Conservation (phyloP, 1,140 invertebrate species). For the Aphis craccivora region DNA sequence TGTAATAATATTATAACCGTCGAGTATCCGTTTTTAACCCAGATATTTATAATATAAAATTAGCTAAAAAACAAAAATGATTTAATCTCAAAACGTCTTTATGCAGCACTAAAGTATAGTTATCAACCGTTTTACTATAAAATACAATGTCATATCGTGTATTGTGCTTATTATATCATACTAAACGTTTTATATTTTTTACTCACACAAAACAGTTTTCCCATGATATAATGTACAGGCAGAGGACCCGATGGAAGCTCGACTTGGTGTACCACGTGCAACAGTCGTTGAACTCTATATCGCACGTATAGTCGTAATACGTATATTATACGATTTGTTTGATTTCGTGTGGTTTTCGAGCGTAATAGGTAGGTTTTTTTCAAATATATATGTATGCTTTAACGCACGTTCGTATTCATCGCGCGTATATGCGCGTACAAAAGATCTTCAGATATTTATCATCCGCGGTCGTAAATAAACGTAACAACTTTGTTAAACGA, state of each 20-base stretch:
- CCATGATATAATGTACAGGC: no score
- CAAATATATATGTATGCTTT: neutral
- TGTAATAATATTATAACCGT: neutral
- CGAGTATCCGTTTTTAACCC: neutral
- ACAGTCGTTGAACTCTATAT: neutral
- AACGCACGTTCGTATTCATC: neutral
- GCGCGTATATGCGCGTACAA: neutral
- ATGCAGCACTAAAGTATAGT: neutral
- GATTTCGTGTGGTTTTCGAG: neutral
- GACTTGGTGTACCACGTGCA: neutral
- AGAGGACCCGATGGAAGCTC: neutral
- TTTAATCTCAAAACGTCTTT: neutral
- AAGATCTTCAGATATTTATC: neutral
- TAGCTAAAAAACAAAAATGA: neutral
- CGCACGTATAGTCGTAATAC: neutral
- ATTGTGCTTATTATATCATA: no score
- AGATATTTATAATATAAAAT: neutral
- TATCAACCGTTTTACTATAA: neutral
- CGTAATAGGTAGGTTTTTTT: neutral
- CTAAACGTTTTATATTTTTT: neutral
- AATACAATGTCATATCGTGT: neutral
- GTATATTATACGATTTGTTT: neutral
- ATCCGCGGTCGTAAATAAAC: neutral
- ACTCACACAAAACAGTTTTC: neutral
- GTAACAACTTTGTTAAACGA: slow-evolving; percentile 15